Base-by-base conservation (phyloP, 2,797 vertebrate species). In the Danionella dracula region DNA sequence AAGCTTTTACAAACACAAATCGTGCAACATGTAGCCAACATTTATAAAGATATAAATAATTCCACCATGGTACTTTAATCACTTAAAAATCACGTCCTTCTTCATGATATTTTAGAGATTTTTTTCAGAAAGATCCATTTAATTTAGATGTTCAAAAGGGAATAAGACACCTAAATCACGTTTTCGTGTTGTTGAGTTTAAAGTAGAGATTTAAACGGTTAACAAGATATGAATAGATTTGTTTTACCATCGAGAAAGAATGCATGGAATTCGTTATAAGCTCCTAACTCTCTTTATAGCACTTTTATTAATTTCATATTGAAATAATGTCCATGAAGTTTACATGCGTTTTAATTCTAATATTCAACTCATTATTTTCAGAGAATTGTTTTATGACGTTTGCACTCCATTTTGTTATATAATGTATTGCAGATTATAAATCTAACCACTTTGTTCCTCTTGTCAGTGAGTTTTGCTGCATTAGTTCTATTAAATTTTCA, bases 291-390 rank as follows among this genome's bases (percentile, higher is more conserved):
- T 70, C 66, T n/a, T n/a, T n/a, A n/a, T 55, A 55, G 72, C 74
- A 59, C 62, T 70, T 64, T 68, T 73, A 57, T 66, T 66, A 67
- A 73, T 76, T 76, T 76, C 75, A 76, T 76, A 76, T 73, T 76
- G 75, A 76, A 76, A 76, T 73, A 73, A 68, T 40, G 40, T 60
- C 38, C 51, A 11, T 48, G 13, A 59, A 11, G 55, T 58, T 54
- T 57, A 51, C 32, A 42, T 71, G 70, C 42, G 27, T 21, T 71
- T 71, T 73, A 64, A 57, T 58, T 44, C 46, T 46, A 49, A 40
- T 54, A 61, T 57, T 40, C 15, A 40, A n/a, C n/a, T n/a, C n/a
- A n/a, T n/a, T n/a, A n/a, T n/a, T 50, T 45, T 41, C 44, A 42
- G 46, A 37, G 13, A 31, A 48, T 63, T 56, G 61, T 70, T 75